Base-by-base conservation (phyloP, 2,888 invertebrate species). In the Leptarthrus brevirostris region DNA sequence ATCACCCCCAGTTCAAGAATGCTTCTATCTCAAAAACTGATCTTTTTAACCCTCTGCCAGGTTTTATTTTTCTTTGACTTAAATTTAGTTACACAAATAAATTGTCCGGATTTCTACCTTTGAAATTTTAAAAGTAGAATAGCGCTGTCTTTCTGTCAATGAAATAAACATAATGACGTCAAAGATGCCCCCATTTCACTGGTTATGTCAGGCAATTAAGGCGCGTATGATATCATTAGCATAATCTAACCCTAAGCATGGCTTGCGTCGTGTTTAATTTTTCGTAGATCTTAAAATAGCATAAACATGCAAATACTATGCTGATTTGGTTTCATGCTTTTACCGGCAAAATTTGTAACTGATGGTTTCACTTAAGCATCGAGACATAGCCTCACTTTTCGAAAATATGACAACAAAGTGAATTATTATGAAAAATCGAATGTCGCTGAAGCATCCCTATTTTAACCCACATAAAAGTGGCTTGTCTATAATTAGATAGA, bases 141-240 rank as follows among this genome's bases (percentile, higher is more conserved):
- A 26, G 1, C 14, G 16, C 3, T 44, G 44, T n/a, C n/a, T n/a
- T n/a, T n/a, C n/a, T n/a, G n/a, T 44, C 30, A 26, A 56, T 16
- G 54, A 56, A 26, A 56, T 30, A 10, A 16, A 24, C n/a, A n/a
- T n/a, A n/a, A 36, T 58, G 58, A 58, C 58, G 58, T 58, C 36
- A 58, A 18, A 18, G 12, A 36, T 58, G 40, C 36, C 36, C 58
- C 8, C 36, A 36, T 58, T 58, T 58, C 36, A 36, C 36, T 58
- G 36, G 14, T 36, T 26, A 58, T 58, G 36, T 12, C n/a, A 8
- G 26, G 56, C 30, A n/a, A 58, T 58, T 58, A 58, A 22, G 58
- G 58, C 58, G 10, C 5, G 12, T 34, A 36, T 36, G 18, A 18
- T 18, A 36, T 58, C 36, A 18, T 34, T 18, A 26, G 22, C 4